Conservation (phyloP, 30 jellyfish, hydroid and myxozoan genomes). For the Catostylus mosaicus region DNA sequence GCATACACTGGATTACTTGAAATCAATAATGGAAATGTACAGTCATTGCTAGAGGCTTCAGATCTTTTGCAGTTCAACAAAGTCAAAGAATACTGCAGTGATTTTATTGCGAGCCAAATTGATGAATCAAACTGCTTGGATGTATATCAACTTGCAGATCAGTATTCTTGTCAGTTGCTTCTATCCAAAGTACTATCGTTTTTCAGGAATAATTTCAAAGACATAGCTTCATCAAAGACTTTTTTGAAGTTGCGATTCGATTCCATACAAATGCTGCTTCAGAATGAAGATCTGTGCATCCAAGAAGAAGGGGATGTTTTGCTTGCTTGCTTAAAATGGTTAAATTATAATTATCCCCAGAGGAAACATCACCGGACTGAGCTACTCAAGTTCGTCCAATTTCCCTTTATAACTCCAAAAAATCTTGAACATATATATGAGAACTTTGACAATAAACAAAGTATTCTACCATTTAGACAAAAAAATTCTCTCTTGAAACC, state of each 20-base stretch:
- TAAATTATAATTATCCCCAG: slow-evolving; percentile 26
- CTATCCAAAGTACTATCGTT: slow-evolving; percentile 16
- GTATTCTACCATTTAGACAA: background rate
- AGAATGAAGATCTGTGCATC: slow-evolving; percentile 52
- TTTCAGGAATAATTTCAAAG: slow-evolving; percentile 61
- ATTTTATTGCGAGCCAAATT: slow-evolving; percentile 57
- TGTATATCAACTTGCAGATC: slow-evolving; percentile 73
- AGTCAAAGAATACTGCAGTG: slow-evolving; percentile 68
- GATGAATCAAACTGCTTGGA: slow-evolving; percentile 75
- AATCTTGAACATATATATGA: slow-evolving; percentile 32
- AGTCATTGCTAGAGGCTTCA: slow-evolving; percentile 77
- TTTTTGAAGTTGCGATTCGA: slow-evolving; percentile 36
- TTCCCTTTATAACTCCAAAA: slow-evolving; percentile 67
- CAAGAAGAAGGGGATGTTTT: slow-evolving; percentile 54
- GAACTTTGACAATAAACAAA: background rate
- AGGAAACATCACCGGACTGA: slow-evolving; percentile 23
- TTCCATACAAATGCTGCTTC: slow-evolving; percentile 28
- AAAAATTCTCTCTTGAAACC: slow-evolving; percentile 6
- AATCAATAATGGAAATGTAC: slow-evolving; percentile 67
- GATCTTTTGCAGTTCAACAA: slow-evolving; percentile 81
- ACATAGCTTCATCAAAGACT: slow-evolving; percentile 27
- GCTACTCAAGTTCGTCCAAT: slow-evolving; percentile 48
- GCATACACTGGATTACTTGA: slow-evolving; percentile 79
- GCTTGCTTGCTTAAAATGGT: slow-evolving; percentile 64
- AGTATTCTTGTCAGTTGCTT: slow-evolving; percentile 39